Percentiles rank a stretch among this genome's conserved stretches.
Evolutionary conservation across 2,888 invertebrate genomes (phyloP).

Genomic region (Acanthosepion pharaonis): DNA sequence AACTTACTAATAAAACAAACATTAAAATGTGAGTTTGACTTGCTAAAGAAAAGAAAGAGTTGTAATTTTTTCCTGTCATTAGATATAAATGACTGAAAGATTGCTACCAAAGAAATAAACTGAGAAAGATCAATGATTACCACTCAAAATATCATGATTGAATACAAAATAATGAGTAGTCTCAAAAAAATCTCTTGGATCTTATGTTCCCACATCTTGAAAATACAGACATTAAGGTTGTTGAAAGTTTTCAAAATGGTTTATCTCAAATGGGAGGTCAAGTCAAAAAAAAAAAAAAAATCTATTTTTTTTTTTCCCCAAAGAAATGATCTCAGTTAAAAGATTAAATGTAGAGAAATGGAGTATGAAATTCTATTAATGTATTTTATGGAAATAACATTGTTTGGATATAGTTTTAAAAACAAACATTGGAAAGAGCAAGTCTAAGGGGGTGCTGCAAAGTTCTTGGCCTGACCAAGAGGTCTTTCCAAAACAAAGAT

Average conservation of each 20-base stretch:
- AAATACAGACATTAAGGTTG: not conserved
- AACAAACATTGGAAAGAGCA: not conserved
- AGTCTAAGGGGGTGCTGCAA: not conserved
- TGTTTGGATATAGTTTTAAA: not conserved
- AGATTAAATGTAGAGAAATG: not conserved
- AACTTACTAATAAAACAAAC: not conserved
- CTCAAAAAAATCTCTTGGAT: not conserved
- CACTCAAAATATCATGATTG: not conserved
- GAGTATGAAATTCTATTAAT: not conserved
- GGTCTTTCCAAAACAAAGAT: no score
- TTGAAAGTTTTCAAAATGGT: not conserved
- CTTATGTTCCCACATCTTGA: not conserved
- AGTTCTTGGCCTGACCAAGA: no score
- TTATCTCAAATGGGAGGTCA: not conserved
- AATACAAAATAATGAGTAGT: not conserved
- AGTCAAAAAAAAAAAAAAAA: not conserved
- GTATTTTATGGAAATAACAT: not conserved
- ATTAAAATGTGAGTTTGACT: not conserved
- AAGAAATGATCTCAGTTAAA: not conserved
- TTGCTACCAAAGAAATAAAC: not conserved
- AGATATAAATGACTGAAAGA: no score
- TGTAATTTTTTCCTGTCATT: no score
- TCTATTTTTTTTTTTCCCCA: not conserved
- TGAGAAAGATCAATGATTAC: not conserved
- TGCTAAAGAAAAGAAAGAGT: no score